These are phyloP conservation scores for Periphyllus acericola DNA, from an alignment of 2,888 invertebrate genomes.

Conservation along the genomic window DNA sequence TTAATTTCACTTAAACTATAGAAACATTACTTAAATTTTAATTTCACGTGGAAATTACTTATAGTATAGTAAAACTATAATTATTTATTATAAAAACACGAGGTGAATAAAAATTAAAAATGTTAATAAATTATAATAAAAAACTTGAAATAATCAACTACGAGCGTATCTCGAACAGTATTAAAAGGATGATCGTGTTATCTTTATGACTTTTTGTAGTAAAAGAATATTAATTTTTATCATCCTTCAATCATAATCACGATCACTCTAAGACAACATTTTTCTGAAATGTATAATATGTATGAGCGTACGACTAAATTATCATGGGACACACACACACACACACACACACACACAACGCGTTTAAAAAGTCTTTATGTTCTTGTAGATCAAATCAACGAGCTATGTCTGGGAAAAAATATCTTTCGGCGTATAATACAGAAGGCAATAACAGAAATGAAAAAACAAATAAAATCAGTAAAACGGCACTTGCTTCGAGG, in stretches of 20 bases:
- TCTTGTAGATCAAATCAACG: conserved; percentile 15
- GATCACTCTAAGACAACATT: neutral
- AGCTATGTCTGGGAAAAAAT: conserved; percentile 24
- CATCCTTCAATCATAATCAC: too few relatives aligned
- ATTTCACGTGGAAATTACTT: too few relatives aligned
- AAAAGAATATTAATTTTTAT: too few relatives aligned
- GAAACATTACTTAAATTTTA: too few relatives aligned
- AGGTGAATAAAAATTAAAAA: too few relatives aligned
- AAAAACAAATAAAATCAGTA: conserved; percentile 23
- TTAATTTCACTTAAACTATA: too few relatives aligned
- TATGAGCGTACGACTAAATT: neutral
- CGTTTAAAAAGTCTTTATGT: conserved; percentile 20
- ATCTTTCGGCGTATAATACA: conserved; percentile 13
- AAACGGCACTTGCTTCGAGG: conserved; percentile 61
- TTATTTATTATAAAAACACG: too few relatives aligned
- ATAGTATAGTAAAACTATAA: too few relatives aligned
- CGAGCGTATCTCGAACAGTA: neutral
- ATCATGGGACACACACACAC: too few relatives aligned
- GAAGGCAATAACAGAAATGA: conserved; percentile 28
- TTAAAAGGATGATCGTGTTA: neutral
- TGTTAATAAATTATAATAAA: too few relatives aligned
- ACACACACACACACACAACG: too few relatives aligned
- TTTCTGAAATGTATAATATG: neutral
- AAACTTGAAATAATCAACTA: neutral
- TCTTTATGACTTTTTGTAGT: neutral